Base-by-base conservation (phyloP, 1,140 invertebrate genomes). In the Cardiocondyla obscurior region DNA sequence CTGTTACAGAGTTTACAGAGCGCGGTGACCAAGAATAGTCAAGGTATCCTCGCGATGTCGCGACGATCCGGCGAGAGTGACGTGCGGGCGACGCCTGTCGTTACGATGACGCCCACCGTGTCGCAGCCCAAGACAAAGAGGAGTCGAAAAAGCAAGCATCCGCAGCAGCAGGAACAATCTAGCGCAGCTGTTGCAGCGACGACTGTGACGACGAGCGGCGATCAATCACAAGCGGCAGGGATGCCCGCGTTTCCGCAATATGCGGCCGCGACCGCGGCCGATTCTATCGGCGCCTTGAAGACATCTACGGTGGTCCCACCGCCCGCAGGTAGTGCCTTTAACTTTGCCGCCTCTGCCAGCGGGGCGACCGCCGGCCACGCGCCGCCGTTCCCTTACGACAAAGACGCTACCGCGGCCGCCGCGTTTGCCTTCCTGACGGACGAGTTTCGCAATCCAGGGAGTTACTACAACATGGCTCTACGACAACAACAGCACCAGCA, bases 361-460 rank as follows among this genome's bases (percentile, higher is more conserved):
- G 65, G 90, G 4, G 70, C 92, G 6, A 92, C 90, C 10, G 91
- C 88, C 72, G 25, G 70, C 25, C 36, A 44, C 36, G 74, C 60
- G 60, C 88, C 74, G 16, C 88, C 91, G 0, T 94, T 93, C 49
- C n/a, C 55, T 22, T 94, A 93, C 51, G 92, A 94, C 49, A 94
- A 94, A 51, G 93, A 94, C n/a, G 88, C 91, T 0, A 84, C 91
- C 5, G 91, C 92, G 2, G 91, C 93, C 0, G 91, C 90, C 0
- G 91, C 93, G 39, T 92, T 93, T 14, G 94, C 92, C 79, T 92
- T 89, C 7, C 93, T 94, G 53, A 85, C 94, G 16, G 93, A 94
- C 42, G 93, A 94, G 65, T 93, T 94, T 42, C 88, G 93, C 7
- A 94, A 93, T 88, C 92, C 93, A 6, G 92, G 91, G 82, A 91